phyloP scores from a whole-genome alignment of 2,888 invertebrate species.

The Nowickia ferox region DNA sequence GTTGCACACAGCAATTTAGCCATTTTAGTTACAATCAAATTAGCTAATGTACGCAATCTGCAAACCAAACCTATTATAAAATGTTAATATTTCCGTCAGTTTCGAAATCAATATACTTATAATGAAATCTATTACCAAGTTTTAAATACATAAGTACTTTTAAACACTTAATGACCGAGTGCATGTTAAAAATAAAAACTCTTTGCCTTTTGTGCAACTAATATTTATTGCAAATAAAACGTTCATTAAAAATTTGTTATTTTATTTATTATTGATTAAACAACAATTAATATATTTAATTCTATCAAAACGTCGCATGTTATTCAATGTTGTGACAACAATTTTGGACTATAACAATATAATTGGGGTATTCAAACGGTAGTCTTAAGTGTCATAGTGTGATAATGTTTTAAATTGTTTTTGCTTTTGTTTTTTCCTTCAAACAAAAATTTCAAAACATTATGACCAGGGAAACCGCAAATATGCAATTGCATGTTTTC shows the following conservation, averaged over 20 bases:
- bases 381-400: no score
- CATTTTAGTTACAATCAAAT: constrained; percentile 17
- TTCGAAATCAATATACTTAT: constrained; percentile 16
- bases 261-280: background rate
- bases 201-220: background rate
- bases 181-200: background rate
- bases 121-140: constrained; percentile 6
- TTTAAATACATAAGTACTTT: background rate
- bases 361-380: no score
- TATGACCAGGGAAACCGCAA: no score
- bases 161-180: background rate
- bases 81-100: constrained; percentile 42
- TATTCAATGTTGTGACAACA: background rate
- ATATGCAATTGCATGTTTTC: no score
- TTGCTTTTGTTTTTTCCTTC: no score
- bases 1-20: background rate
- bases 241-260: background rate
- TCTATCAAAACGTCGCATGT: background rate
- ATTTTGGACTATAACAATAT: background rate
- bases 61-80: background rate
- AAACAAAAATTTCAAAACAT: no score
- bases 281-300: background rate
- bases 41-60: constrained; percentile 15
- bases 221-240: background rate
- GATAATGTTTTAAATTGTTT: no score